Percentiles rank a stretch among this genome's conserved stretches.
Evolutionary conservation across 2,797 vertebrate species (phyloP).

Genomic region (Sarcoramphus papa): DNA sequence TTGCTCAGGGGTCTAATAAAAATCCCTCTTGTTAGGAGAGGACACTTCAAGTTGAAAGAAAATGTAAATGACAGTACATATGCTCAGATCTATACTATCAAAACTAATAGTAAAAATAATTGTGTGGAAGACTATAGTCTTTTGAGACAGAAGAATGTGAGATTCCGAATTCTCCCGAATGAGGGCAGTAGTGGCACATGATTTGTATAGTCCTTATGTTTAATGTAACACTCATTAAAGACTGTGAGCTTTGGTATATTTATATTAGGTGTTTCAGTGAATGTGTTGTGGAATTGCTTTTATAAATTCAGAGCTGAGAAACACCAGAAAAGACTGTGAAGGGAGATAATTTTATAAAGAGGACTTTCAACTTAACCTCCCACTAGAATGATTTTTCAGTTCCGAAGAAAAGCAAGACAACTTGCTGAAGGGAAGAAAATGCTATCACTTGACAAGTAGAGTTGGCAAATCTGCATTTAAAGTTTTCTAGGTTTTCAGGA

Average conservation of each 20-base stretch:
- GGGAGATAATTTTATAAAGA: constrained; percentile 14
- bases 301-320: constrained; percentile 60
- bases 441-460: neutral
- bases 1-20: neutral
- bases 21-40: neutral
- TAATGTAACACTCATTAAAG: neutral
- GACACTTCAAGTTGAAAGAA: neutral
- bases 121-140: neutral
- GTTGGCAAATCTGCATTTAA: neutral
- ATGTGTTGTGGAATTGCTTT: constrained; percentile 66
- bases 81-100: neutral
- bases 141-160: neutral
- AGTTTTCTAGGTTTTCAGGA: neutral
- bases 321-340: constrained; percentile 39
- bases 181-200: constrained; percentile 64
- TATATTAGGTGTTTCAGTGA: constrained; percentile 62
- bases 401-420: neutral
- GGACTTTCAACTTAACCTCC: constrained; percentile 40
- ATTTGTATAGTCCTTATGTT: neutral
- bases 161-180: neutral
- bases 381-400: constrained; percentile 4
- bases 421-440: constrained; percentile 25
- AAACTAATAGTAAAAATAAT: neutral
- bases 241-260: constrained; percentile 46
- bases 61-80: neutral